Evolutionary conservation across 1,140 invertebrate genomes (phyloP).

Genomic region (Eumeta japonica): DNA sequence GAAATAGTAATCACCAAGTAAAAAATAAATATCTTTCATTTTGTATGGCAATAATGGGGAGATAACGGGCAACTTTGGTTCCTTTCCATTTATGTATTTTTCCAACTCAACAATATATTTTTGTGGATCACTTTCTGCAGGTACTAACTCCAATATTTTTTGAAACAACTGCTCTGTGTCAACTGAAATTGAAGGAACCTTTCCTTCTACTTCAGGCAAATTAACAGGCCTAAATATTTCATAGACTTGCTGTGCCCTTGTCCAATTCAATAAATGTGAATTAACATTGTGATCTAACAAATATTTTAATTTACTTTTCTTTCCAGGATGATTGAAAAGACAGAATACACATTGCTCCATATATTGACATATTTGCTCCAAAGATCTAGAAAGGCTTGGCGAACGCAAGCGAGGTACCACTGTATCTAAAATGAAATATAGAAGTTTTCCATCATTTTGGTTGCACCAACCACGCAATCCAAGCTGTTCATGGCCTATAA

Average conservation of each 20-base stretch:
- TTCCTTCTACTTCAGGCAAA: constrained; percentile 83
- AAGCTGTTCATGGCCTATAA: constrained; percentile 82
- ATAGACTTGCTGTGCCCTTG: constrained; percentile 74
- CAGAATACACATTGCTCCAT: constrained; percentile 89
- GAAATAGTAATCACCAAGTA: constrained; percentile 90
- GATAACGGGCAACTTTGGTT: constrained; percentile 55
- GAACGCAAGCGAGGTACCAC: constrained; percentile 67
- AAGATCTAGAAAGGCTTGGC: constrained; percentile 54
- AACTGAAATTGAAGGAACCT: constrained; percentile 68
- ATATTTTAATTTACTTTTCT: constrained; percentile 70
- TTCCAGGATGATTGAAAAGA: constrained; percentile 82
- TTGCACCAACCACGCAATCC: constrained; percentile 77
- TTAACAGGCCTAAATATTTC: constrained; percentile 79
- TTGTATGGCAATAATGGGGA: constrained; percentile 53
- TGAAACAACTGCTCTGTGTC: constrained; percentile 78
- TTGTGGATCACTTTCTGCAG: constrained; percentile 64
- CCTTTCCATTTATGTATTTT: constrained; percentile 66
- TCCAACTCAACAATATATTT: constrained; percentile 61
- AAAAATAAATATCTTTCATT: constrained; percentile 78
- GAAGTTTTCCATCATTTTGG: constrained; percentile 70
- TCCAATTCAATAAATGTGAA: constrained; percentile 75
- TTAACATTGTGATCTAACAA: constrained; percentile 78
- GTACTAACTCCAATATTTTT: constrained; percentile 72
- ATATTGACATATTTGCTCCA: constrained; percentile 67
- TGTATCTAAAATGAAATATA: constrained; percentile 75